Evolutionary conservation across 2,888 invertebrate species (phyloP).

Genomic region (Argyresthia goedartella): DNA sequence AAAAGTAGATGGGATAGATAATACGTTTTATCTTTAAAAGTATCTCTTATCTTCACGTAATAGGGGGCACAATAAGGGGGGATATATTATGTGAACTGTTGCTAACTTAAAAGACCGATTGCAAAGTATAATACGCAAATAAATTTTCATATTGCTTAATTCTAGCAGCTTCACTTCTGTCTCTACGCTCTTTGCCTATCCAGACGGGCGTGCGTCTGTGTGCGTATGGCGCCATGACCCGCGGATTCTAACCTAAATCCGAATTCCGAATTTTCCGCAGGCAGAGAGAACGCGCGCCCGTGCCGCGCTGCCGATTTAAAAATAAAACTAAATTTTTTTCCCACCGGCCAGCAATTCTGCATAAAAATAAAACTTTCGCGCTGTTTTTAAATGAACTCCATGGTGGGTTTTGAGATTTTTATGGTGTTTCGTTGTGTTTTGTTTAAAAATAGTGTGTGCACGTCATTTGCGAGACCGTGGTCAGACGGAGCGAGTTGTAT

Average conservation of each 20-base stretch:
- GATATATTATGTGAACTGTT: too few relatives aligned
- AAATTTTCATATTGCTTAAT: too few relatives aligned
- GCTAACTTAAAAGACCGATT: too few relatives aligned
- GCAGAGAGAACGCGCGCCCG: constrained; percentile 47
- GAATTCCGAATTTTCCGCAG: constrained; percentile 51
- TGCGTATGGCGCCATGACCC: constrained; percentile 53
- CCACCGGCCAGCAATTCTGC: not conserved
- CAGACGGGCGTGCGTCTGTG: constrained; percentile 46
- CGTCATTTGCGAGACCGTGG: constrained; percentile 19
- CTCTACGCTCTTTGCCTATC: constrained; percentile 33
- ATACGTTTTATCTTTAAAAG: too few relatives aligned
- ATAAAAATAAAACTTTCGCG: not conserved
- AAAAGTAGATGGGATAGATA: too few relatives aligned
- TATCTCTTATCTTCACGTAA: too few relatives aligned
- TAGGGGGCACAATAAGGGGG: too few relatives aligned
- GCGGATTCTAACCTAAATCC: constrained; percentile 66
- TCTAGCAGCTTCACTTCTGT: too few relatives aligned
- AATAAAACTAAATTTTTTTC: constrained; percentile 36
- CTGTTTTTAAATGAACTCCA: not conserved
- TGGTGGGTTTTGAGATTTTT: constrained; percentile 3
- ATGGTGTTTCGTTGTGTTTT: constrained; percentile 19
- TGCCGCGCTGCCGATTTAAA: constrained; percentile 51
- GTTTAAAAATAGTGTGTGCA: constrained; percentile 41
- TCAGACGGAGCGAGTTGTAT: constrained; percentile 27
- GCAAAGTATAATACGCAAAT: too few relatives aligned